Conservation (phyloP, 2,888 invertebrate species). For the Drosophila kuntzei region DNA sequence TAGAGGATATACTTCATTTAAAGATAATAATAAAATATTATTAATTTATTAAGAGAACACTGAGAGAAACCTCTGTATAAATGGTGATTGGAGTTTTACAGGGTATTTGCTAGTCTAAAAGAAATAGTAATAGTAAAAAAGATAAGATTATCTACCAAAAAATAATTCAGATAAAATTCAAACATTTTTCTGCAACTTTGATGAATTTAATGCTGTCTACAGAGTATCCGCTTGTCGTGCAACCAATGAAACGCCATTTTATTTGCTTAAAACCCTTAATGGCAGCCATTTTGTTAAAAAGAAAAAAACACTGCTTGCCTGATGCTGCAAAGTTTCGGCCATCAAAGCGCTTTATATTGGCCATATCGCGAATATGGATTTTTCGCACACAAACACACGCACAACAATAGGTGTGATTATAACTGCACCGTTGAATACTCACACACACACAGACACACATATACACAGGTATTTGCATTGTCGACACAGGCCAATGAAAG, state of each 20-base stretch:
- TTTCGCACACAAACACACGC: constrained; percentile 6
- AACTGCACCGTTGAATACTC: constrained; percentile 15
- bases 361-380: constrained; percentile 11
- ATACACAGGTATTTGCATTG: constrained; percentile 19
- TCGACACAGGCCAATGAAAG: constrained; percentile 16
- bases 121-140: no score
- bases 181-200: background rate
- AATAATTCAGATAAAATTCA: background rate
- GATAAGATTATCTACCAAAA: background rate
- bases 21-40: no score
- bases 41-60: no score
- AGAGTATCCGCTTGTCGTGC: background rate
- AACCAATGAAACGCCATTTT: background rate
- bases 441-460: background rate
- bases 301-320: constrained; percentile 21
- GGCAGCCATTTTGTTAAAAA: constrained; percentile 43
- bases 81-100: no score
- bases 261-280: constrained; percentile 39
- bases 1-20: no score
- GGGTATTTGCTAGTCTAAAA: no score
- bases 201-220: background rate
- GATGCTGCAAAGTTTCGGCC: constrained; percentile 40
- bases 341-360: constrained; percentile 34
- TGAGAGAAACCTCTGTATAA: no score
- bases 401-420: constrained; percentile 30